phyloP scores from a whole-genome alignment of 2,888 invertebrate species.

The Aphrophora alni region DNA sequence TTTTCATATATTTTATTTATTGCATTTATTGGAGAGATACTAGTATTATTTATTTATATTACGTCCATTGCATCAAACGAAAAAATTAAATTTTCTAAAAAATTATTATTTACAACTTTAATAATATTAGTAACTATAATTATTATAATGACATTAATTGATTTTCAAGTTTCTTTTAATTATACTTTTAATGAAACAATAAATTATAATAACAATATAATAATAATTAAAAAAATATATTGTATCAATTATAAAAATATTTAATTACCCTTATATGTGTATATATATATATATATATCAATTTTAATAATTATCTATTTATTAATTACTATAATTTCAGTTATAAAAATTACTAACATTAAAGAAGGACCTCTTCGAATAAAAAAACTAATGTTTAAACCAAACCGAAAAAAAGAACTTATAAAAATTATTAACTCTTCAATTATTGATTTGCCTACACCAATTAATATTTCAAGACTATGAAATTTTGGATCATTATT shows the following conservation, averaged over 20 bases:
- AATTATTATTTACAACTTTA: too few species aligned
- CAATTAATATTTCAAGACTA: background rate
- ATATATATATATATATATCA: background rate
- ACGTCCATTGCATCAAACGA: conserved; percentile 51
- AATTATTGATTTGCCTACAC: conserved; percentile 60
- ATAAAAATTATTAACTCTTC: conserved; percentile 66
- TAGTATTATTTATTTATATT: conserved; percentile 71
- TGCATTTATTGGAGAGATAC: conserved; percentile 68
- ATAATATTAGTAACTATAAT: too few species aligned
- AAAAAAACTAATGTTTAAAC: conserved; percentile 50
- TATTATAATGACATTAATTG: too few species aligned
- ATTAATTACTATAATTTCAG: conserved; percentile 62
- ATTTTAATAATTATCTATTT: background rate
- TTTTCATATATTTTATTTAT: conserved; percentile 68
- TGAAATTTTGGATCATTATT: background rate
- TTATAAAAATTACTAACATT: conserved; percentile 66
- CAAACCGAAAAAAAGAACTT: conserved; percentile 51
- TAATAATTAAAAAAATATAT: too few species aligned
- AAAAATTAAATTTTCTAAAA: too few species aligned
- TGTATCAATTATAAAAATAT: too few species aligned
- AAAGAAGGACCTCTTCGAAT: conserved; percentile 62
- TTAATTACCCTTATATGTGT: background rate
- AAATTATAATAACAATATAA: too few species aligned
- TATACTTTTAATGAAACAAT: too few species aligned
- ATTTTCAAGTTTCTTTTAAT: too few species aligned